Conservation (phyloP, 1,140 invertebrate genomes). For the Trichonephila clavata region DNA sequence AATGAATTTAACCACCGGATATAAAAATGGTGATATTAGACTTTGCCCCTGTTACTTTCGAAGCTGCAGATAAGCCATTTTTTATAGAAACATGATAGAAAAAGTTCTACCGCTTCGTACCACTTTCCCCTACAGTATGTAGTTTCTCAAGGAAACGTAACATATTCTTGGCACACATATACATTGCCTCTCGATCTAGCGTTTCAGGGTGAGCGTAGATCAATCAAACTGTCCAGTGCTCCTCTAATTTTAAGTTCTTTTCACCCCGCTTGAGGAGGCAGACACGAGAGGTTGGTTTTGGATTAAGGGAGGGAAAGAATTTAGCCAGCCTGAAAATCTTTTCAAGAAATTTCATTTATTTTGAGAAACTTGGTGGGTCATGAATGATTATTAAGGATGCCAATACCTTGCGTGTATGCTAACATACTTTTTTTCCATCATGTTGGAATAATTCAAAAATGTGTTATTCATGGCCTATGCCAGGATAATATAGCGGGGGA, state of each 20-base stretch:
- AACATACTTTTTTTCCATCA: neutral
- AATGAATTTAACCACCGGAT: slow-evolving; percentile 4
- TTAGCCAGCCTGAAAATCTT: slow-evolving; percentile 9
- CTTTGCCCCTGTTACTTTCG: neutral
- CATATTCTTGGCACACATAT: slow-evolving; percentile 41
- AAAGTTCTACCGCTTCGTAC: neutral
- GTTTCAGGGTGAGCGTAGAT: slow-evolving; percentile 25
- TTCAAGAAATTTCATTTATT: neutral
- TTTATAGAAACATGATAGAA: slow-evolving; percentile 13
- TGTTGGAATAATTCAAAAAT: neutral
- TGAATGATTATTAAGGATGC: neutral
- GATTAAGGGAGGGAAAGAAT: neutral
- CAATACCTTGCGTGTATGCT: slow-evolving; percentile 18
- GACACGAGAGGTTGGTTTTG: neutral
- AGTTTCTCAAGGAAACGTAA: slow-evolving; percentile 46
- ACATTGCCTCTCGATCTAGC: neutral
- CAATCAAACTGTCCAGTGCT: slow-evolving; percentile 64
- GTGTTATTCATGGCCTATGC: neutral
- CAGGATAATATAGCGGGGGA: neutral
- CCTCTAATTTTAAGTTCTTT: slow-evolving; percentile 58
- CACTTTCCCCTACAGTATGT: neutral
- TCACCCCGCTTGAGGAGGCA: slow-evolving; percentile 20
- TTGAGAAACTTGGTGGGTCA: neutral
- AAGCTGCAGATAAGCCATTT: neutral
- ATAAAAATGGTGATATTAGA: slow-evolving; percentile 18